Conservation (phyloP, 1,140 invertebrate genomes). For the Aphidius ervi region DNA sequence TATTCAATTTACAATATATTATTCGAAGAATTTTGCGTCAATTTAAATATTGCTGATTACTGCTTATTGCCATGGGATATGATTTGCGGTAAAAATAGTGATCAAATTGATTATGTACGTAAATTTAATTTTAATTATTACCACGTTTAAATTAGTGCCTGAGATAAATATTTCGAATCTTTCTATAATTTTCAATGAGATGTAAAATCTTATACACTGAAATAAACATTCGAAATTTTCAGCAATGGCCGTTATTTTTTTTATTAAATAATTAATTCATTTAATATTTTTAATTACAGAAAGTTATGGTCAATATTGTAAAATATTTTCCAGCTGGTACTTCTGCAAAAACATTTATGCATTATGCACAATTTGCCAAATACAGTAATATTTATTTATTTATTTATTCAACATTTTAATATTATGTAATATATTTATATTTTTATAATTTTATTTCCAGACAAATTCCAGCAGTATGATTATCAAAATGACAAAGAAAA, state of each 20-base stretch:
- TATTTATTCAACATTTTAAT: background rate
- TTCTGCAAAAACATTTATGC: background rate
- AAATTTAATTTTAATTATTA: background rate
- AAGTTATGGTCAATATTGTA: background rate
- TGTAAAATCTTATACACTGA: no score
- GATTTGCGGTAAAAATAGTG: background rate
- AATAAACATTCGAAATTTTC: no score
- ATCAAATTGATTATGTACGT: background rate
- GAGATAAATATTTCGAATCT: no score
- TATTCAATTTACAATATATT: no score
- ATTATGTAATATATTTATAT: background rate
- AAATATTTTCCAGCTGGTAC: conserved; percentile 3
- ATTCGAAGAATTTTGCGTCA: no score
- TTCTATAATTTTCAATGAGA: no score
- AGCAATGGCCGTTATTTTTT: no score
- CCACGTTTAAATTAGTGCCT: no score
- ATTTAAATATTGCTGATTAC: no score
- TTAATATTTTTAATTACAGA: background rate
- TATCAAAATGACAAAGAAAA: background rate
- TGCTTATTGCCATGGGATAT: no score
- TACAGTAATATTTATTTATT: background rate
- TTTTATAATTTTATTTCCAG: background rate
- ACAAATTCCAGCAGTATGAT: background rate
- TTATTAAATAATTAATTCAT: no score
- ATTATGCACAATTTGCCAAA: background rate